A percentile compares a stretch with the other conserved stretches of the same genome.
Evolutionary conservation across 2,113 vertebrate genomes (phyloP).

Genomic region (Phalacrocorax brasilianus): DNA sequence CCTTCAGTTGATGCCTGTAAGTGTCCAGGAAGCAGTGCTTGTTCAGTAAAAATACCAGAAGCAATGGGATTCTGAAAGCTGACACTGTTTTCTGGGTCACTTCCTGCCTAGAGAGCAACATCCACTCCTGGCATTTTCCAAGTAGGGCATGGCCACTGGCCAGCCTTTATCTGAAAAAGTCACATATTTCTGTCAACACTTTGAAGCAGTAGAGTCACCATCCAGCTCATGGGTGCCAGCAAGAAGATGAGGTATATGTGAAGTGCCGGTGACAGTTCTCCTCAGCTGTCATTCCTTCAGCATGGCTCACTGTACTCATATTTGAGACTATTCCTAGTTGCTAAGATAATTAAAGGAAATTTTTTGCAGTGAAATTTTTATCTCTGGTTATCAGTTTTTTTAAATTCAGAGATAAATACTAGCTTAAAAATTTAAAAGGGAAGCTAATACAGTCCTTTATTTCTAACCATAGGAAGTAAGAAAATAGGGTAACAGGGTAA

Average conservation of each 20-base stretch:
- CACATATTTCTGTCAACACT: not conserved
- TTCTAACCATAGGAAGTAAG: not conserved
- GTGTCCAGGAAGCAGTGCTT: not conserved
- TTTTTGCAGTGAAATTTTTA: not conserved
- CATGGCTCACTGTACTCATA: not conserved
- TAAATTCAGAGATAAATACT: not conserved
- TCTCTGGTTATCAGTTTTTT: not conserved
- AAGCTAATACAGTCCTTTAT: not conserved
- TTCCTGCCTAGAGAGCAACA: not conserved
- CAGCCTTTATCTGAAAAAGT: not conserved
- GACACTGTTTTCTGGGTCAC: not conserved
- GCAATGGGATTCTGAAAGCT: not conserved
- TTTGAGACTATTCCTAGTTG: not conserved
- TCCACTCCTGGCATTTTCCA: not conserved
- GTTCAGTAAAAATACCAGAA: not conserved
- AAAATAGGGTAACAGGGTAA: not conserved
- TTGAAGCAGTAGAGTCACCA: not conserved
- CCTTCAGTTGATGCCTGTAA: not conserved
- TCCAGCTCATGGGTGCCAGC: not conserved
- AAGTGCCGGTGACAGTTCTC: not conserved
- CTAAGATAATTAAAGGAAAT: not conserved
- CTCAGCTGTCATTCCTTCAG: not conserved
- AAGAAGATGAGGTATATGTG: not conserved
- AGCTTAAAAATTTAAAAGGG: not conserved
- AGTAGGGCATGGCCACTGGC: not conserved